Percentiles rank a stretch among this genome's conserved stretches.
Evolutionary conservation across 2,888 invertebrate species (phyloP).

Genomic region (Andricus curvator): DNA sequence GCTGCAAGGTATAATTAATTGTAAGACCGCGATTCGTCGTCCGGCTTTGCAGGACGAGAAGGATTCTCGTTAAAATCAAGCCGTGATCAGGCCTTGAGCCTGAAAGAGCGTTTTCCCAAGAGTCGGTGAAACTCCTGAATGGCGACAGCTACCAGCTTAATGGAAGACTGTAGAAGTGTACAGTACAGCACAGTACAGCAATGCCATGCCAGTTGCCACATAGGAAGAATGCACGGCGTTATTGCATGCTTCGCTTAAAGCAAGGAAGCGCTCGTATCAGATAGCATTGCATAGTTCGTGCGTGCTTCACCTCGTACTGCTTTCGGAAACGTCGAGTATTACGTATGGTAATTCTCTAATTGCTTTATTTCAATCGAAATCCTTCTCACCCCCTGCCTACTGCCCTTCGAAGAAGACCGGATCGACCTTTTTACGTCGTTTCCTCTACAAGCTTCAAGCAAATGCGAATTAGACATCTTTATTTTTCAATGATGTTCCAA

Average conservation of each 20-base stretch:
- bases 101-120: conserved; percentile 56
- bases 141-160: conserved; percentile 54
- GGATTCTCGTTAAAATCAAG: conserved; percentile 25
- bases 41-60: not conserved
- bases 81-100: conserved; percentile 54
- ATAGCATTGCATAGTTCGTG: conserved; percentile 66
- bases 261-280: conserved; percentile 69
- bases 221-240: conserved; percentile 61
- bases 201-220: conserved; percentile 57
- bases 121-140: conserved; percentile 58
- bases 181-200: not conserved
- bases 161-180: conserved; percentile 48
- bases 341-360: conserved; percentile 72
- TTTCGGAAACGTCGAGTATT: conserved; percentile 69
- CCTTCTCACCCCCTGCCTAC: conserved; percentile 44
- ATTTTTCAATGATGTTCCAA: not conserved
- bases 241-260: conserved; percentile 67
- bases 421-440: conserved; percentile 45
- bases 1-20: conserved; percentile 23
- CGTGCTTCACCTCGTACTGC: conserved; percentile 65
- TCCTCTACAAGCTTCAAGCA: conserved; percentile 24
- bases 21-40: conserved; percentile 22
- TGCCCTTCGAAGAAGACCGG: conserved; percentile 41
- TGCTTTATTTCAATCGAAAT: conserved; percentile 69
- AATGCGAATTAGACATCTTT: not conserved